Evolutionary conservation across 2,113 vertebrate genomes (phyloP).

Genomic region (Ochotona princeps): DNA sequence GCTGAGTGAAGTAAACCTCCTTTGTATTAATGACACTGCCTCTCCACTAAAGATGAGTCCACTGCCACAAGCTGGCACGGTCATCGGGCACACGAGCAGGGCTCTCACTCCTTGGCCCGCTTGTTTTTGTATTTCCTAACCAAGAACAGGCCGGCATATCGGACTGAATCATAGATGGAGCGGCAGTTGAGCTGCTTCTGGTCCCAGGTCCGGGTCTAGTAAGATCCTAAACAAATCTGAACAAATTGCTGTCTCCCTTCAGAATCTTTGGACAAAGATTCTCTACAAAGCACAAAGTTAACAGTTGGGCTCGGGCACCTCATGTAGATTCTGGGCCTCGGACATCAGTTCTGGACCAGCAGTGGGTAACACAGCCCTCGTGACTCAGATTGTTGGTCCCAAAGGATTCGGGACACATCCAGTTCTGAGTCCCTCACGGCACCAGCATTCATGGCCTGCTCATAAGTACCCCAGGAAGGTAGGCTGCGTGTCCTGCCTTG

Average conservation of each 20-base stretch:
- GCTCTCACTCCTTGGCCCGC: not conserved
- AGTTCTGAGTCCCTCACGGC: not conserved
- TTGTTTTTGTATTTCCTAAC: not conserved
- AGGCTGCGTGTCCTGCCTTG: not conserved
- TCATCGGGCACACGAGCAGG: too few species aligned
- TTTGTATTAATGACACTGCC: not conserved
- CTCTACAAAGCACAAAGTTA: not conserved
- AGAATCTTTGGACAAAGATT: not conserved
- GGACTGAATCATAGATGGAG: not conserved
- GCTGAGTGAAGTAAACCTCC: not conserved
- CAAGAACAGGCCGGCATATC: not conserved
- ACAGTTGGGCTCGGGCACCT: not conserved
- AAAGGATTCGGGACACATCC: rapidly evolving
- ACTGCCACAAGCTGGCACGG: not conserved
- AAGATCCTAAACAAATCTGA: too few species aligned
- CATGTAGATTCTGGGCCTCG: rapidly evolving
- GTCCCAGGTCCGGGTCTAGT: not conserved
- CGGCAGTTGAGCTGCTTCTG: not conserved
- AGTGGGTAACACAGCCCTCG: rapidly evolving
- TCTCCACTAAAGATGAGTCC: not conserved
- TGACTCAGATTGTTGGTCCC: too few species aligned
- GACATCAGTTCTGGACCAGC: too few species aligned
- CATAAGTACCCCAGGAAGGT: rapidly evolving
- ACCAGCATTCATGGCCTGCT: rapidly evolving
- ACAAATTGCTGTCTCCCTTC: rapidly evolving